Percentiles rank a stretch among this genome's conserved stretches.
phyloP scores from a whole-genome alignment of 2,113 vertebrate genomes.

The Natator depressus region DNA sequence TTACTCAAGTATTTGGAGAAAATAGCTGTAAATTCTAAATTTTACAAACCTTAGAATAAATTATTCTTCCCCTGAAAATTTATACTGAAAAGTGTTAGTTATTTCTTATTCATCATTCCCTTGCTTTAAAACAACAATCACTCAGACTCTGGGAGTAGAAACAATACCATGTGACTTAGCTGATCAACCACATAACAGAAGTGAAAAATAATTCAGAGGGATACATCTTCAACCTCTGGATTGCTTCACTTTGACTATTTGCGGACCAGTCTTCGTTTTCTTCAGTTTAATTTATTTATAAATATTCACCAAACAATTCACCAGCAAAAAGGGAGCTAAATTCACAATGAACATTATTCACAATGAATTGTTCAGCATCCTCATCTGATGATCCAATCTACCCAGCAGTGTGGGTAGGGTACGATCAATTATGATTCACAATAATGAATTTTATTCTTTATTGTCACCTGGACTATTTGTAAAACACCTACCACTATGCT shows the following conservation, averaged over 20 bases:
- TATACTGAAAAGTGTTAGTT: neutral
- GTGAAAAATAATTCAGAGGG: neutral
- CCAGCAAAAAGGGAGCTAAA: constrained; percentile 2
- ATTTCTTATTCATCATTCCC: neutral
- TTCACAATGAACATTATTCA: constrained; percentile 25
- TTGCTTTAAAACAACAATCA: neutral
- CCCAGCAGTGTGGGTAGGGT: neutral
- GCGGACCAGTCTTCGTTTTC: neutral
- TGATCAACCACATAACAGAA: neutral
- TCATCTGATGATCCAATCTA: constrained; percentile 26
- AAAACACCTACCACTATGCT: neutral
- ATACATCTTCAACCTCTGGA: too few relatives aligned
- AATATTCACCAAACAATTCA: neutral
- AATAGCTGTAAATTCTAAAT: neutral
- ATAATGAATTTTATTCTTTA: constrained; percentile 40
- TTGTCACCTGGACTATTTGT: too few relatives aligned
- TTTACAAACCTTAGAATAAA: neutral
- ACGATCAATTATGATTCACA: constrained; percentile 2
- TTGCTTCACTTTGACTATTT: neutral
- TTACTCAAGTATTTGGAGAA: neutral
- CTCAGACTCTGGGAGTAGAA: neutral
- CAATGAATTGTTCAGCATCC: constrained; percentile 13
- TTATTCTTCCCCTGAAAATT: neutral
- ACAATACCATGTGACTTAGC: neutral
- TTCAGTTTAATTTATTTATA: neutral